Percentiles rank a stretch among this genome's conserved stretches.
These are phyloP conservation scores for Albula goreensis DNA, from an alignment of 2,113 vertebrate species.

Conservation along the genomic window DNA sequence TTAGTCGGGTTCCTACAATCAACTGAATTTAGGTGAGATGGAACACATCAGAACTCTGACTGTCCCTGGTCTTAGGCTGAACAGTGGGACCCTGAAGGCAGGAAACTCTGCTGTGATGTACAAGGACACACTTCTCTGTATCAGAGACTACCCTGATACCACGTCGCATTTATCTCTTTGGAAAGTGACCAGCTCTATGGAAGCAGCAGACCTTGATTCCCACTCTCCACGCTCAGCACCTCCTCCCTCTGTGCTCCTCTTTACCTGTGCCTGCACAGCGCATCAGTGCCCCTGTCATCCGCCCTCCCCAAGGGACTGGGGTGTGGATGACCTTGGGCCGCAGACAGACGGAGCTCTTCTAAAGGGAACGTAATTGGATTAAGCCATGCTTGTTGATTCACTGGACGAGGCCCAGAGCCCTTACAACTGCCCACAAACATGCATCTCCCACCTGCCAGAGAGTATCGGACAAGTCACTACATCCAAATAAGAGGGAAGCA, in stretches of 20 bases:
- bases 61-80: background rate
- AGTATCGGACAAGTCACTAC: background rate
- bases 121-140: background rate
- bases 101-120: background rate
- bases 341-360: background rate
- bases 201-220: background rate
- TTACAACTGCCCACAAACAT: background rate
- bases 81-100: background rate
- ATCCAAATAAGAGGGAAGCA: slow-evolving; percentile 12
- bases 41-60: background rate
- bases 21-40: background rate
- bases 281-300: background rate
- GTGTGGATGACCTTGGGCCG: background rate
- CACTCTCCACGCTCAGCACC: background rate
- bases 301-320: background rate
- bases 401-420: slow-evolving; percentile 18
- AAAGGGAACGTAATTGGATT: slow-evolving; percentile 27
- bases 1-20: background rate
- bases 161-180: background rate
- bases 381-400: slow-evolving; percentile 18
- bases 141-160: background rate
- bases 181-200: background rate
- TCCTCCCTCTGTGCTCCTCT: background rate
- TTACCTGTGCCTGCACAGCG: background rate
- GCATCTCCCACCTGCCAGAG: background rate